phyloP scores from a whole-genome alignment of 2,888 invertebrate species.

The Capitulum mitella region DNA sequence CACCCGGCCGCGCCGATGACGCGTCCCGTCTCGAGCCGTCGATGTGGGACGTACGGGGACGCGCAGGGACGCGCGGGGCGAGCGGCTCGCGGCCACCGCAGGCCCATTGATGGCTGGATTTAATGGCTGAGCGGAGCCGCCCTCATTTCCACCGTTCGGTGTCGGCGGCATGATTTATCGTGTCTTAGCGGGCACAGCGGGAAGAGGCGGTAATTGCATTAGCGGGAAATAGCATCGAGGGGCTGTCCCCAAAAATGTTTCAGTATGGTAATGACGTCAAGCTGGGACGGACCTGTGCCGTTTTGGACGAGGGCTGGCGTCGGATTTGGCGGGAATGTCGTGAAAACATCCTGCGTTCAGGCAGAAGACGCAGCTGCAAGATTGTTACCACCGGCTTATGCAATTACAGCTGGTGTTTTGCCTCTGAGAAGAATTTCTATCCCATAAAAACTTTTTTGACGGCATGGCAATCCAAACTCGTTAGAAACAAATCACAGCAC shows the following conservation, averaged over 20 bases:
- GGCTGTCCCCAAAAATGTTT: not conserved
- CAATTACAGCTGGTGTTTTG: too few species aligned
- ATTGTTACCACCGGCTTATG: too few species aligned
- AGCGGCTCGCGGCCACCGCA: not conserved
- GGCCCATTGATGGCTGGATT: not conserved
- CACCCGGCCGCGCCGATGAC: not conserved
- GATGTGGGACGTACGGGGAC: not conserved
- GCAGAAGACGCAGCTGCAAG: too few species aligned
- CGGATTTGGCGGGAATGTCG: too few species aligned
- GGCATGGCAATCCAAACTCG: too few species aligned
- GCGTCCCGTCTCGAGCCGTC: not conserved
- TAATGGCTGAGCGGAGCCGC: not conserved
- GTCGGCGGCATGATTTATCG: not conserved
- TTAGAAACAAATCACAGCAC: too few species aligned
- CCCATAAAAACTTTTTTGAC: too few species aligned
- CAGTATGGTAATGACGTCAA: conserved; percentile 4
- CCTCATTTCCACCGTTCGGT: not conserved
- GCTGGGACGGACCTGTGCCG: too few species aligned
- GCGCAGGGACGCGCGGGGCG: not conserved
- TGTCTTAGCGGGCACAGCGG: not conserved
- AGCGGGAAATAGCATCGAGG: not conserved
- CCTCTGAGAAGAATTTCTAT: too few species aligned
- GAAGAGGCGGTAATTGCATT: not conserved
- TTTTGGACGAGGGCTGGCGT: too few species aligned
- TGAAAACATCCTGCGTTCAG: too few species aligned